Base-by-base conservation (phyloP, 2,888 invertebrate genomes). In the Trileptium ribeirensis region DNA sequence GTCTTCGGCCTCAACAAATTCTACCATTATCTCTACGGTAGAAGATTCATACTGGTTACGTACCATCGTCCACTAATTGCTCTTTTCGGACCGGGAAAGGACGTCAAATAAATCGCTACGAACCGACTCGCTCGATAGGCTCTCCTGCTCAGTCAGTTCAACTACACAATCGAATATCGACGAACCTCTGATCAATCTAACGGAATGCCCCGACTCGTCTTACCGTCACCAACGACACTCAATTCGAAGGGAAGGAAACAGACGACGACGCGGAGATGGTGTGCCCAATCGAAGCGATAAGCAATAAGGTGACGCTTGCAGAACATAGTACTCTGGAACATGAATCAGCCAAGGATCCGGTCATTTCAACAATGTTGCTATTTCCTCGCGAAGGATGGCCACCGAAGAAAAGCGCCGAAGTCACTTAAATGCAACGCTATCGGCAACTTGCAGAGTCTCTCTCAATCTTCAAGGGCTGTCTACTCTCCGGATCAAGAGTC, bases 121-220 rank as follows among this genome's bases (percentile, higher is more conserved):
- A 82, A 67, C 3, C 82, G 82, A 3, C 67, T 82, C 3, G 83
- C 74, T 34, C 38, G 81, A n/a, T 84, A 83, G 83, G 80, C 82
- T 0, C 67, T 84, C n/a, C 37, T 39, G 3, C 67, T 31, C 8
- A 79, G 29, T 78, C 67, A 79, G 29, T 79, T n/a, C 31, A 77
- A 79, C 78, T 77, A 77, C 77, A 33, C 33, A 37, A 77, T 77
- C 8, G 77, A 77, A n/a, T 77, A 34, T 37, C 33, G 79, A 33
- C 3, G 67, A 29, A 79, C 79, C 2, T 3, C 79, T 3, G 75
- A 79, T 74, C 83, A 83, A 31, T 79, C 39, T 31, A 83, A 83
- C 64, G 84, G 83, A 81, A 84, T 77, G 81, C 79, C 15, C 79
- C 84, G 15, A 85, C 84, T 83, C 83, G 83, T 19, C 29, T 84